Base-by-base conservation (phyloP, 2,797 vertebrate genomes). In the Danio tinwini region DNA sequence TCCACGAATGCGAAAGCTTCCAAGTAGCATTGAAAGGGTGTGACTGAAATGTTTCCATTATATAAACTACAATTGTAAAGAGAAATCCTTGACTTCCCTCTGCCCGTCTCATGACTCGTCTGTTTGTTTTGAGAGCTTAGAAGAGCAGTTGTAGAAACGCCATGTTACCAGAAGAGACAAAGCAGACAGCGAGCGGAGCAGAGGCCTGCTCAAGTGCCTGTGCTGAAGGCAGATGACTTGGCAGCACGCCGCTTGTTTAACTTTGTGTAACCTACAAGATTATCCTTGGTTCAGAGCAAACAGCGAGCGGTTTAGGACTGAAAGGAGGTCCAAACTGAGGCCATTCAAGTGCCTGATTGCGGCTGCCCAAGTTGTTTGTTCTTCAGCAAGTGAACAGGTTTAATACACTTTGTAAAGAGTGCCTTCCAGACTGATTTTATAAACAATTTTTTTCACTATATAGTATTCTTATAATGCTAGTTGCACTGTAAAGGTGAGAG, bases 161-260 rank as follows among this genome's bases (percentile, higher is more conserved):
- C 50, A 55, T 73, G 61, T 84, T 71, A 78, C 39, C 67, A 65
- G 45, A 64, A 62, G 42, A 80, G 69, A 80, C 69, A 80, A 72
- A 73, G 78, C 69, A 65, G 78, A 56, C 50, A 75, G 40, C 29
- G 56, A 56, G 76, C 14, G 47, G 72, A 88, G 87, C 80, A 92
- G 88, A 84, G 88, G 29, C 29, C 29, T 80, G 74, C 88, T 88
- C 89, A 85, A 86, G 85, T 40, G 82, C 87, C 81, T 42, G 86
- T 76, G 87, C 90, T 87, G 91, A 91, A 85, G 87, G 87, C 89
- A 69, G 64, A 88, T 74, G 84, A 88, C 87, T 89, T 92, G 92
- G 92, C 92, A 89, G 86, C 82, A 63, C 47, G 91, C 91, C 89
- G 81, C 86, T 92, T 93, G 90, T 93, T 92, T 92, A 89, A 92